These are phyloP conservation scores for Ctenochaetus hawaiiensis DNA, from an alignment of 2,797 vertebrate genomes.

Conservation along the genomic window DNA sequence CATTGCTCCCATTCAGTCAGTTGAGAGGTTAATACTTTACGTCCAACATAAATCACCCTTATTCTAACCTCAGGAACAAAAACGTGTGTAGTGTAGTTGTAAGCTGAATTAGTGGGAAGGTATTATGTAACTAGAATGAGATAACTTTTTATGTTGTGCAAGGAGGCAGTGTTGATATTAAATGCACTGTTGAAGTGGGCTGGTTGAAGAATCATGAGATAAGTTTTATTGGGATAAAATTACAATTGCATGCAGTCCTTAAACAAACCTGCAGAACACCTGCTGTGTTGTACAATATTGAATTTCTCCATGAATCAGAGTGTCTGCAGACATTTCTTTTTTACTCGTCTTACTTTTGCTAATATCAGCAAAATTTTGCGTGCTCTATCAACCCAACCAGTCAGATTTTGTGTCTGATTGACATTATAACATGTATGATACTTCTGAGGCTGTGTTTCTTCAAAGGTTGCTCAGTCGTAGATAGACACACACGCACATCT, in stretches of 20 bases:
- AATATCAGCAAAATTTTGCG: conserved; percentile 25
- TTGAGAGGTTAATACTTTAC: background rate
- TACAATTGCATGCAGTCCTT: background rate
- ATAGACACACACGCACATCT: conserved; percentile 29
- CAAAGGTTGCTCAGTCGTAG: background rate
- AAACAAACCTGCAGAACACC: background rate
- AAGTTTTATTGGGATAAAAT: background rate
- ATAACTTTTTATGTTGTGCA: background rate
- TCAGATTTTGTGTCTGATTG: background rate
- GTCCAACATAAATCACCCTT: background rate
- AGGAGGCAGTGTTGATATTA: background rate
- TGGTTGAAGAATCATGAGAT: conserved; percentile 1
- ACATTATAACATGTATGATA: conserved; percentile 23
- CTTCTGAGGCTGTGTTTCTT: conserved; percentile 15
- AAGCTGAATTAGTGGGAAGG: background rate
- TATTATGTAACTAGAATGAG: background rate
- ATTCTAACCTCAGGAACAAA: background rate
- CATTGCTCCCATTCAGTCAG: background rate
- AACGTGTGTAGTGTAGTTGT: background rate
- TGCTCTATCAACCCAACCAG: conserved; percentile 9
- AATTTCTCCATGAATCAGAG: background rate
- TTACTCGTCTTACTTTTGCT: conserved; percentile 24
- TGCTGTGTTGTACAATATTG: conserved; percentile 4
- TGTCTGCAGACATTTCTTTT: background rate
- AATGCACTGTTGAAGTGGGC: background rate